Conservation (phyloP, 2,797 vertebrate species). For the Xyrichtys novacula region DNA sequence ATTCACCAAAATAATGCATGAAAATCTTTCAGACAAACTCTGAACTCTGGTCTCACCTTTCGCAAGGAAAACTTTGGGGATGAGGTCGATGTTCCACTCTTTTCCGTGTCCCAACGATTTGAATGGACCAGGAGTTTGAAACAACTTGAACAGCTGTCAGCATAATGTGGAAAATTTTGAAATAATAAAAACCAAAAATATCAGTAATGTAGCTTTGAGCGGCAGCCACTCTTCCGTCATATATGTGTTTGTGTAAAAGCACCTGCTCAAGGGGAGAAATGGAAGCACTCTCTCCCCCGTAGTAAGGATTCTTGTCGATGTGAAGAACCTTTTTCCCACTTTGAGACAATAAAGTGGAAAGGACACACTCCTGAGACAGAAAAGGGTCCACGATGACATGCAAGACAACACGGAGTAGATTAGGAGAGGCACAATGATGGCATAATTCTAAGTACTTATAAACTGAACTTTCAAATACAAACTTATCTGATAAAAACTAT, state of each 20-base stretch:
- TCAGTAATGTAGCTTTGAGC: background rate
- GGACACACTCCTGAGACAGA: constrained; percentile 81
- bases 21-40: background rate
- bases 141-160: constrained; percentile 84
- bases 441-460: background rate
- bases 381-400: background rate
- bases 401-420: background rate
- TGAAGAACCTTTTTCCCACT: constrained; percentile 85
- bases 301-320: constrained; percentile 81
- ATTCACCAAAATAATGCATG: background rate
- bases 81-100: constrained; percentile 86
- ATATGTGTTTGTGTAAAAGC: constrained; percentile 15
- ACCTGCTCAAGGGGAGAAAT: constrained; percentile 84
- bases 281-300: constrained; percentile 82
- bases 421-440: constrained; percentile 11
- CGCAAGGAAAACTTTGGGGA: constrained; percentile 85
- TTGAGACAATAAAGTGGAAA: constrained; percentile 82
- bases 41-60: constrained; percentile 67
- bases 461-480: background rate
- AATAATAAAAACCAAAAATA: background rate
- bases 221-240: background rate
- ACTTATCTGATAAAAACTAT: too few relatives aligned
- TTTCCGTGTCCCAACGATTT: constrained; percentile 73
- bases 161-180: constrained; percentile 6
- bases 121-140: constrained; percentile 68